phyloP scores from a whole-genome alignment of 2,888 invertebrate species.

The Uropetala carovei region DNA sequence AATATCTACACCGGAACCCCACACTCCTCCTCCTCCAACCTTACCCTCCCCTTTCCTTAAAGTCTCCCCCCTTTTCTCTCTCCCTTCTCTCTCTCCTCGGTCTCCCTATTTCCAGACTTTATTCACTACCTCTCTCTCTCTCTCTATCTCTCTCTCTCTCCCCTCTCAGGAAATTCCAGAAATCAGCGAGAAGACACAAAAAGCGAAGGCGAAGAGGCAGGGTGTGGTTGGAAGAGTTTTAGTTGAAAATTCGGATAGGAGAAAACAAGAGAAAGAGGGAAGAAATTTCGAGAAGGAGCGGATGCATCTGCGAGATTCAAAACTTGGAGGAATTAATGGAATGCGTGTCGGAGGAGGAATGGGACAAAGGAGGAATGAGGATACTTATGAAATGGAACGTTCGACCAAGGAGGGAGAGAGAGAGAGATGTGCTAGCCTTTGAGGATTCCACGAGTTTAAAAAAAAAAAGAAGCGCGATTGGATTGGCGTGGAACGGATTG shows the following conservation, averaged over 20 bases:
- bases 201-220: not conserved
- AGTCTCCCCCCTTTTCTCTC: not conserved
- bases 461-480: not conserved
- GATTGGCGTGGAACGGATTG: not conserved
- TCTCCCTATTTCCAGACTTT: too few species aligned
- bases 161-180: not conserved
- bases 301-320: not conserved
- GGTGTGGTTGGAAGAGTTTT: not conserved
- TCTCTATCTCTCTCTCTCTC: too few species aligned
- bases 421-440: too few species aligned
- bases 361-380: not conserved
- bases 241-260: not conserved
- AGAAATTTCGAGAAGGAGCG: not conserved
- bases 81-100: not conserved
- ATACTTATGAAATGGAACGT: not conserved
- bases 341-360: not conserved
- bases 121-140: too few species aligned
- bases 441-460: not conserved
- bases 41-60: not conserved
- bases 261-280: not conserved
- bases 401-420: not conserved
- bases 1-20: conserved; percentile 15
- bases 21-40: not conserved
- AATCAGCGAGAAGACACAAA: not conserved
- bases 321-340: conserved; percentile 16